These are phyloP conservation scores for Euwallacea fornicatus DNA, from an alignment of 1,140 invertebrate genomes.

Conservation along the genomic window DNA sequence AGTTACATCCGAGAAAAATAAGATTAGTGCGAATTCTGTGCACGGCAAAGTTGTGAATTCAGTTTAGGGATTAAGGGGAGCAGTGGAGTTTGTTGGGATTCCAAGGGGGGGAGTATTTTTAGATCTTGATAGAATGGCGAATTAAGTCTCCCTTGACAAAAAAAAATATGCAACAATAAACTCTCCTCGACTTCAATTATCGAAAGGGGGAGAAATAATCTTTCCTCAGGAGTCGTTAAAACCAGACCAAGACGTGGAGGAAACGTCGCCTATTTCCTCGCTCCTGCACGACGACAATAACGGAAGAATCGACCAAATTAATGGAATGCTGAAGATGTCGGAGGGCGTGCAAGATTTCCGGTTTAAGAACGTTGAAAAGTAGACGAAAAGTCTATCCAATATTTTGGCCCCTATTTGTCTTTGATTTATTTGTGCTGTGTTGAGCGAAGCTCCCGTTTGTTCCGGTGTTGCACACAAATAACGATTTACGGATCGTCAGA, in stretches of 20 bases:
- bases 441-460: neutral
- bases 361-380: constrained; percentile 91
- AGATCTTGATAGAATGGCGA: no score
- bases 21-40: constrained; percentile 53
- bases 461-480: no score
- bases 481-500: neutral
- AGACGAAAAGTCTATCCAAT: constrained; percentile 67
- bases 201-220: no score
- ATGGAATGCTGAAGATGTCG: constrained; percentile 87
- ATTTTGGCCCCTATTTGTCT: neutral
- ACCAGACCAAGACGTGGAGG: constrained; percentile 95
- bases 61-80: no score
- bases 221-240: constrained; percentile 89
- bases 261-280: constrained; percentile 87
- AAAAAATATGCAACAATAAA: neutral
- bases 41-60: no score
- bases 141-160: neutral
- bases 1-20: constrained; percentile 96
- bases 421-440: neutral
- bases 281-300: constrained; percentile 70
- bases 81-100: neutral
- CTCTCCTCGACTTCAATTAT: neutral
- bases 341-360: constrained; percentile 75
- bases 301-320: constrained; percentile 94
- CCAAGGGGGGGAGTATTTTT: neutral